Base-by-base conservation (phyloP, 2,113 vertebrate species). In the Lagopus leucura region DNA sequence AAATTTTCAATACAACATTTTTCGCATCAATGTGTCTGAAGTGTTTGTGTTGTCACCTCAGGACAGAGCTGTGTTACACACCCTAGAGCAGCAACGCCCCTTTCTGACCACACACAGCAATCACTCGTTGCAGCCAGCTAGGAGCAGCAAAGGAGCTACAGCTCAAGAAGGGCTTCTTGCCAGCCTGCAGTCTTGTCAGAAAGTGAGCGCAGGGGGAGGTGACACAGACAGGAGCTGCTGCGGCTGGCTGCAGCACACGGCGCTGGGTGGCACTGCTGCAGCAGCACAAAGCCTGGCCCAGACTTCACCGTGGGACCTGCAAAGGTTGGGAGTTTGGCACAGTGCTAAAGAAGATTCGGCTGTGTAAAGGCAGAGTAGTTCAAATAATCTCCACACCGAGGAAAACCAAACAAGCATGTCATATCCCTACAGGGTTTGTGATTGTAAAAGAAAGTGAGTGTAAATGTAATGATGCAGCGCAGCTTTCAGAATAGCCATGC, bases 1-100 rank as follows among this genome's bases (percentile, higher is more conserved):
- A 77, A 75, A 71, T 90, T 93, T 96, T 93, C 95, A 96, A 96
- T 97, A 96, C 78, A 96, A 83, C 32, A 32, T 28, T 95, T 96
- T 94, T 94, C 86, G 30, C 78, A 92, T 83, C 94, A 91, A 7
- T 89, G 67, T 92, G 82, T 93, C 90, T 88, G 60, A 71, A 36
- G 12, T 85, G 32, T 89, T 93, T 93, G 8, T 92, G 16, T 92
- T 77, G 78, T 47, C 86, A 77, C 71, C 11, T 21, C 16, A 24
- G 20, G 30, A 73, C 7, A 15, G 13, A 38, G 38, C 38, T 38
- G 8, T 38, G 55, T 73, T 30, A 45, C 18, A 38, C 45, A n/a
- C 66, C 83, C 57, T 64, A 60, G 25, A 47, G 38, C 38, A 38
- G 38, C 38, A 38, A 38, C 38, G 10, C 38, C 38, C 38, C 38